Base-by-base conservation (phyloP, 2,797 vertebrate genomes). In the Kryptolebias ocellatus region DNA sequence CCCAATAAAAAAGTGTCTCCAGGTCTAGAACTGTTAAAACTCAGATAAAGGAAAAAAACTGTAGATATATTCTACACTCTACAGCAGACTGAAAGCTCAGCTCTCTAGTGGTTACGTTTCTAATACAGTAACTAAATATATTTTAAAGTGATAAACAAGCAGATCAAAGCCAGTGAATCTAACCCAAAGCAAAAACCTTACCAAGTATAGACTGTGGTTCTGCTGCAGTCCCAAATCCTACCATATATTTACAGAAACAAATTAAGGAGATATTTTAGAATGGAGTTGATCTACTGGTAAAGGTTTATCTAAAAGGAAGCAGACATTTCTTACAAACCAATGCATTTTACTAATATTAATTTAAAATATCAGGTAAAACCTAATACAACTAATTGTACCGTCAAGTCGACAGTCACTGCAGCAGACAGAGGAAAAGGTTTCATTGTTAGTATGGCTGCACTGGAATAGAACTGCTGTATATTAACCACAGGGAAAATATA, bases 401-500 rank as follows among this genome's bases (percentile, higher is more conserved):
- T 5, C 31, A 5, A 34, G 31, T 34, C 2, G 31, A 34, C 31
- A 34, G 31, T 34, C 31, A 6, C 31, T 34, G 31, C 31, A 34
- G 5, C 31, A 34, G 31, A 6, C 31, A 34, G 31, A 34, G 31
- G 31, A 34, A 34, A 34, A 34, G 31, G 31, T 34, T 34, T 34
- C 9, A 7, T 9, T 46, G 27, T 37, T 53, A 55, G 63, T 74
- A 70, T 29, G 66, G 68, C 66, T 28, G 0, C 16, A 58, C 54
- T 18, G 66, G 27, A 29, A 28, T 24, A 0, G 56, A 44, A 31
- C 61, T 50, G 70, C 60, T 67, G 16, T 17, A 17, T n/a, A 61
- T 75, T 68, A 76, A 53, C 83, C 78, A 75, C 80, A 83, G 74
- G 74, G 65, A 79, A 53, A 74, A 62, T 0, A 15, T 15, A 20